Evolutionary conservation across 2,113 vertebrate species (phyloP), one percentile per base, ranked within the genome.

Genomic region (Blennius ocellaris): DNA sequence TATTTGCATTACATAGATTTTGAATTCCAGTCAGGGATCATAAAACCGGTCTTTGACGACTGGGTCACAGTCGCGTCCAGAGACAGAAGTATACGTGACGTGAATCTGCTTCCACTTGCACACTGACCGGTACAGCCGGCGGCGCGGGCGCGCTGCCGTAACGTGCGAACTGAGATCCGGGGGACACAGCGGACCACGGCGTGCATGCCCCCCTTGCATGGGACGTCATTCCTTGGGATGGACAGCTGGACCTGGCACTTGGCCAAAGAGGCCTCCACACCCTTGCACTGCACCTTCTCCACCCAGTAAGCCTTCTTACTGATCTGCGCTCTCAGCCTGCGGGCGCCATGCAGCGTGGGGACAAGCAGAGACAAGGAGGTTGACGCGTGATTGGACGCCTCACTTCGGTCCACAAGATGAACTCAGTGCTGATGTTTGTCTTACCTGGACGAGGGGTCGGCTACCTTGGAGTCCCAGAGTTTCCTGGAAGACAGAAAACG

Each of bases 401-500:
- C 21, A 30, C 21, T 30, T 30, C 21, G 21, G 2, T 30, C 21
- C 21, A 30, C 21, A 30, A 30, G 21, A 30, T 30, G 21, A 30
- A 30, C 21, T 30, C 4, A 30, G n/a, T 30, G 21, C 4, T 30
- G 21, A 30, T 11, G 11, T 45, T 12, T 45, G 17, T 55, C 65
- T 87, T 91, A 99, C 97, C 97, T 97, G 69, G 94, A 95, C 37
- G 90, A 94, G 9, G 95, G 89, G 56, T 97, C 96, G 38, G 95
- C 94, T 67, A 97, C 56, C 90, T 98, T 99, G 56, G 87, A 92
- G 58, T 97, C 95, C 97, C 97, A 99, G 48, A 93, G 87, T 93
- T 98, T 99, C 90, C 97, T 99, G 89, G 21, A 82, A 82, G 38
- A 82, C 55, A 88, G 38, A 84, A 43, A 80, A 61, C 41, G 58